phyloP scores from a whole-genome alignment of 2,113 vertebrate genomes.

The Ovibos moschatus region DNA sequence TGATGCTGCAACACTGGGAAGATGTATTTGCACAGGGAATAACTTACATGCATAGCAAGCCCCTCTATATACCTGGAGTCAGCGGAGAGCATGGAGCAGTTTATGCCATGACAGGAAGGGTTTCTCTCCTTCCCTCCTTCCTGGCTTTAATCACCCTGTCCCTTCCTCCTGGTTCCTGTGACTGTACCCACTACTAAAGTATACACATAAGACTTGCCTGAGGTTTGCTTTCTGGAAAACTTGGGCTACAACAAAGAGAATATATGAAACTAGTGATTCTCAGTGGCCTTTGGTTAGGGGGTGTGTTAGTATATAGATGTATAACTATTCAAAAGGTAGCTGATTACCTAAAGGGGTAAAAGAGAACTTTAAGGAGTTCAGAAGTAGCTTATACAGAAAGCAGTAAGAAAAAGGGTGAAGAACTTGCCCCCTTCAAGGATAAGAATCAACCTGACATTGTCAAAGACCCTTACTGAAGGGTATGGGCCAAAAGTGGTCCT shows the following conservation, averaged over 20 bases:
- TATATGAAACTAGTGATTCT: background rate
- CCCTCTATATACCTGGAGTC: background rate
- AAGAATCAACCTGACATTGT: background rate
- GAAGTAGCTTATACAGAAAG: background rate
- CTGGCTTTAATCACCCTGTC: too few species aligned
- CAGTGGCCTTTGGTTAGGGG: background rate
- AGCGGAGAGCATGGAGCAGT: background rate
- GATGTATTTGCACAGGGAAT: background rate
- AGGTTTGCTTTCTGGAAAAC: background rate
- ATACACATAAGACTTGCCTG: background rate
- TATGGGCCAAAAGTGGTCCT: background rate
- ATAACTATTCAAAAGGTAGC: background rate
- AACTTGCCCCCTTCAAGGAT: background rate
- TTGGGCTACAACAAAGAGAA: background rate
- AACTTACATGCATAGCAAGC: fast-evolving
- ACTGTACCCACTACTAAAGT: background rate
- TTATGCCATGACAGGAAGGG: background rate
- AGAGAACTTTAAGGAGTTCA: background rate
- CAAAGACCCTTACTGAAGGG: background rate
- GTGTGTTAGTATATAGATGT: background rate
- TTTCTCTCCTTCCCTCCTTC: background rate
- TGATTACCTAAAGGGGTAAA: background rate
- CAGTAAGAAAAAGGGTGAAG: background rate
- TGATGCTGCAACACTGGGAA: background rate
- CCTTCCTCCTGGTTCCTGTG: background rate